Conservation (phyloP, 1,140 invertebrate species). For the Caenorhabditis brenneri region DNA sequence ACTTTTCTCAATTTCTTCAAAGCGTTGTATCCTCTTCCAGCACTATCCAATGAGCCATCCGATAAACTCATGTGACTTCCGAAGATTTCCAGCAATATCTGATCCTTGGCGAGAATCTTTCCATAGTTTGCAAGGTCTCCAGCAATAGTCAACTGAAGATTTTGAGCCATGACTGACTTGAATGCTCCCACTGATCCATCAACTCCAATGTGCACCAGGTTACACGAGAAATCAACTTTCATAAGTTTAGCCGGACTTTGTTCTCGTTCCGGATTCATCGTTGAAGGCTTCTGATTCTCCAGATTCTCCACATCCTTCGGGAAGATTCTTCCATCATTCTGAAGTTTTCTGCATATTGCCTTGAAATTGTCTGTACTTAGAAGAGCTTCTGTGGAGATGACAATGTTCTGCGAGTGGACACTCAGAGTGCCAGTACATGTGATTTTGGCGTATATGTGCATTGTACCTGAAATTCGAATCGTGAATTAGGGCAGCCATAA, state of each 20-base stretch:
- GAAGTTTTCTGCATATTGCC: constrained; percentile 31
- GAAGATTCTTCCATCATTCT: constrained; percentile 43
- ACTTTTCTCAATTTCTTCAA: constrained; percentile 11
- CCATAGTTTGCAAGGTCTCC: constrained; percentile 44
- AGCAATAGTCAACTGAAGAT: not conserved
- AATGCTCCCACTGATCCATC: constrained; percentile 35
- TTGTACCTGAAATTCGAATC: not conserved
- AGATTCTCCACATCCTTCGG: not conserved
- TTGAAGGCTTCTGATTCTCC: not conserved
- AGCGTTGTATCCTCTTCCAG: constrained; percentile 39
- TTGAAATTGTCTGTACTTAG: not conserved
- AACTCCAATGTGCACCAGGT: constrained; percentile 42
- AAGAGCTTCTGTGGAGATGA: constrained; percentile 35
- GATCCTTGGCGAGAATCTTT: not conserved
- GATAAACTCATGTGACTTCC: constrained; percentile 5
- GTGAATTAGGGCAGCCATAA: too few species aligned
- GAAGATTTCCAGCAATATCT: not conserved
- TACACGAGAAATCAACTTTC: constrained; percentile 33
- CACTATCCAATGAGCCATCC: constrained; percentile 44
- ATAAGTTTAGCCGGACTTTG: not conserved
- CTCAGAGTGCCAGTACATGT: not conserved
- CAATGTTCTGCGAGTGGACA: constrained; percentile 34
- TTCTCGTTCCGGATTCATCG: too few species aligned
- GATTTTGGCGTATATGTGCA: constrained; percentile 48
- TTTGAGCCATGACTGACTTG: not conserved